These are phyloP conservation scores for Hapalemur alaotrensis DNA, from an alignment of 2,797 vertebrate species.

Conservation along the genomic window DNA sequence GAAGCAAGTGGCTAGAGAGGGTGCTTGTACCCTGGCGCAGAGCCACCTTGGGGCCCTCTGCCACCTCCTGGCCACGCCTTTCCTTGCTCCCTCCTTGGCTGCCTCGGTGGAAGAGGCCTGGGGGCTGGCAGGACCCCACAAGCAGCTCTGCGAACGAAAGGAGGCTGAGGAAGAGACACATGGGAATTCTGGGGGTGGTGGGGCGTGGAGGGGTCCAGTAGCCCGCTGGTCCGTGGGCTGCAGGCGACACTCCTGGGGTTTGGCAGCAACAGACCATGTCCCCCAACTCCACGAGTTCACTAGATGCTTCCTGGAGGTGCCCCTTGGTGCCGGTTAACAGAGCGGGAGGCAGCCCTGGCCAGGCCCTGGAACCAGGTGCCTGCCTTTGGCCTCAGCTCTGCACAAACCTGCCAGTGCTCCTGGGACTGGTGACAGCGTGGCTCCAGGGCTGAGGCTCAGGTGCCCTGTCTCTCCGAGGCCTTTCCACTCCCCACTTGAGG, in stretches of 20 bases:
- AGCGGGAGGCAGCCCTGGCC: background rate
- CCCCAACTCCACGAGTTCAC: background rate
- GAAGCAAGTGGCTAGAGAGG: background rate
- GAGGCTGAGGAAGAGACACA: rapidly evolving
- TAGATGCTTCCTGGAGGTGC: background rate
- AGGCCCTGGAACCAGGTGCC: background rate
- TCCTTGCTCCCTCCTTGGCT: background rate
- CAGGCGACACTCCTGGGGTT: background rate
- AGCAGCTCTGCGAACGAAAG: too few relatives aligned
- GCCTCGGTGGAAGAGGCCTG: rapidly evolving
- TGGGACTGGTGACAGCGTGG: background rate
- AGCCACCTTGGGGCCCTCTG: background rate
- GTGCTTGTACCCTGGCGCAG: background rate
- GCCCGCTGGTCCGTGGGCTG: background rate
- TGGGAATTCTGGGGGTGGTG: background rate
- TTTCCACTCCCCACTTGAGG: background rate
- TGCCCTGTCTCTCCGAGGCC: background rate
- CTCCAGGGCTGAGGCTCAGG: rapidly evolving
- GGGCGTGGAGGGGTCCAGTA: background rate
- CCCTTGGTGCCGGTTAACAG: background rate
- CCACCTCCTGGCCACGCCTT: background rate
- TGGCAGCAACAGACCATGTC: background rate
- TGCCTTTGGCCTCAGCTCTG: background rate
- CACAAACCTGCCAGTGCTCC: background rate
- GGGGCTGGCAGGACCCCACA: background rate